Percentiles rank a stretch among this genome's conserved stretches.
These are phyloP conservation scores for Xerus inauris DNA, from an alignment of 2,113 vertebrate genomes.

Conservation along the genomic window DNA sequence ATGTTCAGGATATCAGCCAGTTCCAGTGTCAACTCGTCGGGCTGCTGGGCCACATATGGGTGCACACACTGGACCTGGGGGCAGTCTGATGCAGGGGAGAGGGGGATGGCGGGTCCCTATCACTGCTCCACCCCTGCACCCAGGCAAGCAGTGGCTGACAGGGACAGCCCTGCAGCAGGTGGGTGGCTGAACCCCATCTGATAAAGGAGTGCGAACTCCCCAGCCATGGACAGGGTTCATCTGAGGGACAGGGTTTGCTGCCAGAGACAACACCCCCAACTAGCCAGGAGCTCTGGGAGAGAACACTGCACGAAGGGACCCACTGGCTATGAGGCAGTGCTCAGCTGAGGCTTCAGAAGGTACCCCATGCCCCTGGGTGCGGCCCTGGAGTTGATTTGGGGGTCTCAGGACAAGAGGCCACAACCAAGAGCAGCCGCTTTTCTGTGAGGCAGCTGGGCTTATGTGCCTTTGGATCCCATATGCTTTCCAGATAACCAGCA, in stretches of 20 bases:
- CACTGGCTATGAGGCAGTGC: fast-evolving
- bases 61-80: slow-evolving; percentile 98
- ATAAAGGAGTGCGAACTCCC: neutral
- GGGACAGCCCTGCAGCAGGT: neutral
- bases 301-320: fast-evolving
- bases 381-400: neutral
- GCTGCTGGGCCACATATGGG: slow-evolving; percentile 94
- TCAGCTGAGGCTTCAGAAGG: neutral
- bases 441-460: neutral
- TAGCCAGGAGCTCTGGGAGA: neutral
- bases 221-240: neutral
- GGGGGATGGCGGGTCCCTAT: fast-evolving
- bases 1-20: slow-evolving; percentile 96
- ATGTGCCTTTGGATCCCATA: fast-evolving
- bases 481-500: neutral
- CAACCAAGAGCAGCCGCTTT: neutral
- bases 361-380: neutral
- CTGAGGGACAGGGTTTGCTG: neutral
- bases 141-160: neutral
- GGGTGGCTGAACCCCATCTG: no score
- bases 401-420: fast-evolving
- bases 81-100: slow-evolving; percentile 87
- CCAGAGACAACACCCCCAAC: neutral
- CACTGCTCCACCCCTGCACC: fast-evolving
- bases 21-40: slow-evolving; percentile 96